Evolutionary conservation across 2,888 invertebrate species (phyloP).

Genomic region (Coleophora deauratella): DNA sequence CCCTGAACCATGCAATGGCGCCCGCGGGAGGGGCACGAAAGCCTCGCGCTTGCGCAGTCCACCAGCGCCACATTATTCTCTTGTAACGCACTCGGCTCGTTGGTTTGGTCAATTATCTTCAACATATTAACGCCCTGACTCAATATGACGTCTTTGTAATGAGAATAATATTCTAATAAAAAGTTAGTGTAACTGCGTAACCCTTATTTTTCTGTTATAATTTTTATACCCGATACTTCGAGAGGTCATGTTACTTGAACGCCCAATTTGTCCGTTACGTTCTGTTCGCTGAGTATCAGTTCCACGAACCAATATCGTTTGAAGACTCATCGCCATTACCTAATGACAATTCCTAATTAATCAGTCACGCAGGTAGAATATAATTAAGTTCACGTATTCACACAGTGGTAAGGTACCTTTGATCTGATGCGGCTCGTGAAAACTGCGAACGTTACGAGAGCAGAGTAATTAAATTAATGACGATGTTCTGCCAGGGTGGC

Average conservation of each 20-base stretch:
- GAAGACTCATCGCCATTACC: too few relatives aligned
- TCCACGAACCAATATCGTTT: too few relatives aligned
- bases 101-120: slow-evolving; percentile 58
- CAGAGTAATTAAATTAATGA: slow-evolving; percentile 39
- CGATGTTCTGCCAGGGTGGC: slow-evolving; percentile 31
- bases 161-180: not conserved
- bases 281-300: not conserved
- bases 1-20: slow-evolving; percentile 3
- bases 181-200: too few relatives aligned
- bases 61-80: slow-evolving; percentile 46
- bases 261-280: too few relatives aligned
- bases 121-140: slow-evolving; percentile 33
- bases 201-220: too few relatives aligned
- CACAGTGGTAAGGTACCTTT: slow-evolving; percentile 16
- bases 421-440: slow-evolving; percentile 27
- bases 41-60: slow-evolving; percentile 42
- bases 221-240: too few relatives aligned
- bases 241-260: too few relatives aligned
- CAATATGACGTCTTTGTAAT: slow-evolving; percentile 19
- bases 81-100: slow-evolving; percentile 53
- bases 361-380: slow-evolving; percentile 16
- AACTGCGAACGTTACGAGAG: slow-evolving; percentile 30
- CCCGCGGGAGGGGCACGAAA: slow-evolving; percentile 23
- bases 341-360: slow-evolving; percentile 2
- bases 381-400: slow-evolving; percentile 8